Percentiles rank a stretch among this genome's conserved stretches.
Evolutionary conservation across 1,140 invertebrate genomes (phyloP).

Genomic region (Microplitis mediator): DNA sequence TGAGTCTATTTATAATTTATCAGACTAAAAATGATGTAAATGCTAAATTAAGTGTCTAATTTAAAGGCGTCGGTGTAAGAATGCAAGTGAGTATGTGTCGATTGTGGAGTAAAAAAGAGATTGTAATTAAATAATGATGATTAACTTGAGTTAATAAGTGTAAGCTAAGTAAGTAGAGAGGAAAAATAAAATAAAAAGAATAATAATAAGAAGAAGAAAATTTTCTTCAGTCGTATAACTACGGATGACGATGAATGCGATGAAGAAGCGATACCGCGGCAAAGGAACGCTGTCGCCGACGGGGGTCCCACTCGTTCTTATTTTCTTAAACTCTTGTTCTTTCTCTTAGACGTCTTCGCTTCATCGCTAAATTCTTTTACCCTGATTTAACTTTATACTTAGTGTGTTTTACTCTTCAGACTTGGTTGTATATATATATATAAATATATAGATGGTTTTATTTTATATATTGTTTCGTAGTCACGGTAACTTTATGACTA

Average conservation of each 20-base stretch:
- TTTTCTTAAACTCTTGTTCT: too few relatives aligned
- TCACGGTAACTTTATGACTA: constrained; percentile 20
- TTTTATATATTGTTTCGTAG: not conserved
- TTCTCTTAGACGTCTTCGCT: constrained; percentile 1
- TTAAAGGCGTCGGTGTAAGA: too few relatives aligned
- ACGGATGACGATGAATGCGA: constrained; percentile 18
- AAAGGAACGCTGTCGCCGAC: constrained; percentile 45
- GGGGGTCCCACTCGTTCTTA: constrained; percentile 36
- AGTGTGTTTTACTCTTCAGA: not conserved
- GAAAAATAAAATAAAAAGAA: not conserved
- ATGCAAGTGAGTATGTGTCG: too few relatives aligned
- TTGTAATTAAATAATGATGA: constrained; percentile 25
- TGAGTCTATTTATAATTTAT: too few relatives aligned
- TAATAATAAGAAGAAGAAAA: not conserved
- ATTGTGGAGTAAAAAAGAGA: not conserved
- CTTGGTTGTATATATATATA: not conserved
- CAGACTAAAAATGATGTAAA: too few relatives aligned
- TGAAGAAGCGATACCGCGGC: constrained; percentile 16
- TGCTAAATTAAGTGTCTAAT: too few relatives aligned
- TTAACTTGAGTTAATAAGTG: constrained; percentile 10
- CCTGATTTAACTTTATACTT: constrained; percentile 3
- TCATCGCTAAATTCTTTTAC: not conserved
- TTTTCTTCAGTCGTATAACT: too few relatives aligned
- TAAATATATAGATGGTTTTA: not conserved
- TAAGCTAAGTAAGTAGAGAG: not conserved